Percentiles rank a stretch among this genome's conserved stretches.
Evolutionary conservation across 2,797 vertebrate genomes (phyloP).

Genomic region (Decapterus maruadsi): DNA sequence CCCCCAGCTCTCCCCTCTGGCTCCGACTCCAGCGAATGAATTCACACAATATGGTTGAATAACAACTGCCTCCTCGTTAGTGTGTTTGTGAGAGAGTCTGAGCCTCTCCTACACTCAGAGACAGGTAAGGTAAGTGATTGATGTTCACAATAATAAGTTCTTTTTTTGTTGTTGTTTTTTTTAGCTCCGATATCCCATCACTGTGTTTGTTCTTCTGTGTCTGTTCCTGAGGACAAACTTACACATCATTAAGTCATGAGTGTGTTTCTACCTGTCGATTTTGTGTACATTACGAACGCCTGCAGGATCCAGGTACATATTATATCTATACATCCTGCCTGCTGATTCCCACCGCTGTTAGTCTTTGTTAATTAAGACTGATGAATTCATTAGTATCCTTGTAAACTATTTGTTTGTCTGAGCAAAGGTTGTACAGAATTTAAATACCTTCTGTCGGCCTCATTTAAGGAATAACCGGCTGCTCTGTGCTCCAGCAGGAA

Average conservation of each 20-base stretch:
- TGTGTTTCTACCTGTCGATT: slow-evolving; percentile 27
- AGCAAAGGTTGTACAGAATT: slow-evolving; percentile 83
- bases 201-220: slow-evolving; percentile 35
- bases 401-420: slow-evolving; percentile 87
- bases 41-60: slow-evolving; percentile 67
- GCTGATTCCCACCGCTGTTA: slow-evolving; percentile 59
- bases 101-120: not conserved
- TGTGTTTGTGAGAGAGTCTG: slow-evolving; percentile 12
- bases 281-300: not conserved
- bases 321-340: slow-evolving; percentile 38
- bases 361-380: slow-evolving; percentile 87
- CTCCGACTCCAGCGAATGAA: slow-evolving; percentile 67
- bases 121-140: slow-evolving; percentile 1
- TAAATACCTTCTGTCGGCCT: slow-evolving; percentile 89
- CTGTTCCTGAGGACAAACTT: slow-evolving; percentile 37
- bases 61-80: slow-evolving; percentile 52
- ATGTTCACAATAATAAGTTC: not conserved
- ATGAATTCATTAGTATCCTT: slow-evolving; percentile 87
- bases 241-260: slow-evolving; percentile 41
- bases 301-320: slow-evolving; percentile 18
- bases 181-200: not conserved
- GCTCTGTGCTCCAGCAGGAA: slow-evolving; percentile 50
- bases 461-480: slow-evolving; percentile 84
- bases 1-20: slow-evolving; percentile 58
- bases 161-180: not conserved